Base-by-base conservation (phyloP, 2,888 invertebrate genomes). In the Dryobotodes eremita region DNA sequence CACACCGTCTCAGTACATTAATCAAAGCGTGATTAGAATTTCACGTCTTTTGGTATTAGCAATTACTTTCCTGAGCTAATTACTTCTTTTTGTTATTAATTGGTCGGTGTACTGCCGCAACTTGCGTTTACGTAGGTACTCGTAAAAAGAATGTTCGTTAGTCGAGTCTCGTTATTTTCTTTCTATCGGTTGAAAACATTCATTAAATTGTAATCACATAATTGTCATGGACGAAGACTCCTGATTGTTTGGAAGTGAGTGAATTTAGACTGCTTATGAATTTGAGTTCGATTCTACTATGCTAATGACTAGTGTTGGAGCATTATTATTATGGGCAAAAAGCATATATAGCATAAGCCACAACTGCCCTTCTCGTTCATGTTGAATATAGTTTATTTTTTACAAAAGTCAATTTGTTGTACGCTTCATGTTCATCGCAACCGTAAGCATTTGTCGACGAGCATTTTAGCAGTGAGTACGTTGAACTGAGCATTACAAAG, bases 11-110 rank as follows among this genome's bases (percentile, higher is more conserved):
- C 85, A 72, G 77, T 62, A 74, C 66, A 77, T 85, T 77, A 64
- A 81, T 57, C 74, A 50, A 64, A 59, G 55, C 46, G 53, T 50
- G 61, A 62, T 77, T 77, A 72, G 36, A 77, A 81, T 77, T 74
- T 64, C 71, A 85, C 81, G 20, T 84, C 68, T 80, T 73, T 61
- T 68, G 31, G 50, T 62, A 74, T 64, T 75, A 85, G 48, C 61
- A 36, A 69, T 71, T 70, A 75, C 53, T 59, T 75, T 82, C 46
- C 46, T 59, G 36, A 75, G 72, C 46, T 75, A 84, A 61, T 68
- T 70, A 83, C 68, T 68, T 68, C 79, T 73, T 75, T 85, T 83
- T 64, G 79, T 61, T 70, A 86, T 74, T 85, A 75, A 82, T 78
- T 79, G 73, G 57, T 70, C 53, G 73, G 17, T 61, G 46, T 70